Conservation (phyloP, 2,113 vertebrate genomes). For the Etheostoma spectabile region DNA sequence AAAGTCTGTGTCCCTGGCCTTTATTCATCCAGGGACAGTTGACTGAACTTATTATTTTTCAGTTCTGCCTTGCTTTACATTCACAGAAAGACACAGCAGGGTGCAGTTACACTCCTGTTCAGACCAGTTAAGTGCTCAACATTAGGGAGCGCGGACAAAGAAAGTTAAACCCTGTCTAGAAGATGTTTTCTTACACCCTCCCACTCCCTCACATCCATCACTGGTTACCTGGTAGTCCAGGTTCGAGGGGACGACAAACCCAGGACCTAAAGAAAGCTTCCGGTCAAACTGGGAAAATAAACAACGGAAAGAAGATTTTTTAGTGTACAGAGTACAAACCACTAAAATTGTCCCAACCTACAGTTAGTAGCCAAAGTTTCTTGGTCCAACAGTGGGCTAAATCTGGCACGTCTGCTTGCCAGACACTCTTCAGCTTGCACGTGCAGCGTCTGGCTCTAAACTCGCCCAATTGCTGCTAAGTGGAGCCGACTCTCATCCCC, state of each 20-base stretch:
- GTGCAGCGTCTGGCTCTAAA: not conserved
- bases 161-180: slow-evolving; percentile 30
- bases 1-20: too few species aligned
- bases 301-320: slow-evolving; percentile 10
- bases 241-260: slow-evolving; percentile 84
- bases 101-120: not conserved
- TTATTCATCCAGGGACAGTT: not conserved
- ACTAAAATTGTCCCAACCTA: not conserved
- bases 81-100: not conserved
- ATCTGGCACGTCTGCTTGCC: slow-evolving; percentile 2
- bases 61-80: not conserved
- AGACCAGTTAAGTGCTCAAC: not conserved
- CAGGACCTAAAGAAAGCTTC: slow-evolving; percentile 80
- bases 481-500: slow-evolving; percentile 7
- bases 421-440: slow-evolving; percentile 11
- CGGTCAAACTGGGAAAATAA: slow-evolving; percentile 81
- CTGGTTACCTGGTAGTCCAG: slow-evolving; percentile 81
- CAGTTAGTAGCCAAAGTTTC: not conserved
- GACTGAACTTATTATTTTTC: not conserved
- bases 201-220: not conserved
- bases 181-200: not conserved
- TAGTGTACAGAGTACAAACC: slow-evolving; percentile 2
- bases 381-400: not conserved
- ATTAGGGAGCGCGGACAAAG: not conserved
- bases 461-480: slow-evolving; percentile 3